phyloP scores from a whole-genome alignment of 2,113 vertebrate species.

The cat (Felis catus) region DNA sequence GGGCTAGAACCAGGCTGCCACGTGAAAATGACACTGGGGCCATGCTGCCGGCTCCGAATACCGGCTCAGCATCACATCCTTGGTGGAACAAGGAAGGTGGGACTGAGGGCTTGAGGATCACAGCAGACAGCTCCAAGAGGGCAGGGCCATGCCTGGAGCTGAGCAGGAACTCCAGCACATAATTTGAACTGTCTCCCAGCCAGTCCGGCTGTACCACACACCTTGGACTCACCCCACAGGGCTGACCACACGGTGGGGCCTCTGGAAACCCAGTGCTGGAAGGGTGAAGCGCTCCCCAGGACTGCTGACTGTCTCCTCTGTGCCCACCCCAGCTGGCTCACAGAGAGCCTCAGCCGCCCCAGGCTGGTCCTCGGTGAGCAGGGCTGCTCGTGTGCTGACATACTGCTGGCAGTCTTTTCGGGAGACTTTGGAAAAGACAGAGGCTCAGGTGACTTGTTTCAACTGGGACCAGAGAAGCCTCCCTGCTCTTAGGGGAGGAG shows the following conservation, averaged over 20 bases:
- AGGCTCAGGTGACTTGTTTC: slow-evolving; percentile 78
- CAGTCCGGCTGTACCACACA: fast-evolving
- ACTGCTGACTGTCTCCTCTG: neutral
- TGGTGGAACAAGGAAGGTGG: neutral
- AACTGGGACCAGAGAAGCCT: slow-evolving; percentile 74
- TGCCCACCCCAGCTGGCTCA: neutral
- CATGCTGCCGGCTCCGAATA: neutral
- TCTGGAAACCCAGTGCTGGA: neutral
- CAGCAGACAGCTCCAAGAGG: neutral
- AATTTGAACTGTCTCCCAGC: neutral
- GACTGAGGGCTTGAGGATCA: neutral
- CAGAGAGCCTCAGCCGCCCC: neutral
- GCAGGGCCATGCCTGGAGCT: neutral
- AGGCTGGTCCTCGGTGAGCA: neutral
- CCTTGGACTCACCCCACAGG: neutral
- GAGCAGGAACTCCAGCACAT: fast-evolving
- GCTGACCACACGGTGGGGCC: neutral
- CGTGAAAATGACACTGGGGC: neutral
- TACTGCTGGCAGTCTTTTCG: slow-evolving; percentile 52
- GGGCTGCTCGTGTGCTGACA: neutral
- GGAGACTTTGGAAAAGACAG: slow-evolving; percentile 74
- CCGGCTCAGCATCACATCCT: neutral
- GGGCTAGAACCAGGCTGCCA: neutral
- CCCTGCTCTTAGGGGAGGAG: slow-evolving; percentile 67
- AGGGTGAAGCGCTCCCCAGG: neutral